Percentiles rank a stretch among this genome's conserved stretches.
Evolutionary conservation across 2,113 vertebrate species (phyloP).

Genomic region (Eretmochelys imbricata): DNA sequence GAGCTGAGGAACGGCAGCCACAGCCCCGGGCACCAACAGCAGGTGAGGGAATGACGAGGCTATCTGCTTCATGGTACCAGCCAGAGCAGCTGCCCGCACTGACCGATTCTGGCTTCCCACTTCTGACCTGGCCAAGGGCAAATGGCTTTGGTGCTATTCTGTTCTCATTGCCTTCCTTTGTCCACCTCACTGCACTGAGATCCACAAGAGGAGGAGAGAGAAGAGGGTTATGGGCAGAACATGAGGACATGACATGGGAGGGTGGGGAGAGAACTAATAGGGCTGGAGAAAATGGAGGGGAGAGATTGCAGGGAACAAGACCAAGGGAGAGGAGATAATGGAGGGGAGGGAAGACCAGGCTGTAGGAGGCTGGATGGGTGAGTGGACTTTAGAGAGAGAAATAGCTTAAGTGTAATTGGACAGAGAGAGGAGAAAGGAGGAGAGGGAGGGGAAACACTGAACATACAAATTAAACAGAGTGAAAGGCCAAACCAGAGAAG

Average conservation of each 20-base stretch:
- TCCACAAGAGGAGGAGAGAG: background rate
- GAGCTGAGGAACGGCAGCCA: no score
- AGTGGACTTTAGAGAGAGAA: background rate
- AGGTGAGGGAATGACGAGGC: no score
- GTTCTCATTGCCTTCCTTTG: background rate
- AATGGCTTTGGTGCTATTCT: background rate
- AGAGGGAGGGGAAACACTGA: background rate
- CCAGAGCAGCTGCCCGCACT: no score
- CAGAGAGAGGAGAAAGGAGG: background rate
- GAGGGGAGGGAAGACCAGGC: background rate
- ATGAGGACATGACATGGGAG: background rate
- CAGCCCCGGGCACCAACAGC: no score
- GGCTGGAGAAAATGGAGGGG: background rate
- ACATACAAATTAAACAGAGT: background rate
- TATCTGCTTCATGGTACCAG: no score
- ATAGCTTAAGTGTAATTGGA: background rate
- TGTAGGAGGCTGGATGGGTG: rapidly evolving
- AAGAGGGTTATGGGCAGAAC: background rate
- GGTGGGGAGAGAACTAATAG: background rate
- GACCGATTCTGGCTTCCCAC: no score
- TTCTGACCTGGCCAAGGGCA: background rate
- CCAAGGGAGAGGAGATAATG: background rate
- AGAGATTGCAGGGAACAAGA: background rate
- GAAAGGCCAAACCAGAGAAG: background rate
- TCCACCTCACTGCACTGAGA: background rate